Percentiles rank a stretch among this genome's conserved stretches.
phyloP scores from a whole-genome alignment of 37 sponge, comb jelly and placozoan species.

The Axinella damicornis region DNA sequence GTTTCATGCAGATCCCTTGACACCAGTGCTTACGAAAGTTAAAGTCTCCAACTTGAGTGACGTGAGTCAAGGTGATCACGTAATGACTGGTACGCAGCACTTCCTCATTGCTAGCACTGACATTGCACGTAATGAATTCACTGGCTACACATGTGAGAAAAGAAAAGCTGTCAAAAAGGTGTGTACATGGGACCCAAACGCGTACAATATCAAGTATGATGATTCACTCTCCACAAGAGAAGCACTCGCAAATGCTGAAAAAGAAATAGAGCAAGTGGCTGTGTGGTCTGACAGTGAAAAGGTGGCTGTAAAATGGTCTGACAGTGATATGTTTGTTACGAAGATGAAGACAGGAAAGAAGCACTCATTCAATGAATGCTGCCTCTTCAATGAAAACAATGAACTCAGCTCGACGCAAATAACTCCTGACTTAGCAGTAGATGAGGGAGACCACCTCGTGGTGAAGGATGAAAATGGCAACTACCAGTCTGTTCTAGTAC shows the following conservation, averaged over 20 bases:
- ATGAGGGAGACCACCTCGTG: slow-evolving; percentile 42
- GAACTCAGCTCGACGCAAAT: slow-evolving; percentile 12
- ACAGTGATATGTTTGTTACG: slow-evolving; percentile 18
- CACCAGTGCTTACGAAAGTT: slow-evolving; percentile 19
- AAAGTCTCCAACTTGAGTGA: not conserved
- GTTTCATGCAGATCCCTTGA: not conserved
- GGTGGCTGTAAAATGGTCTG: not conserved
- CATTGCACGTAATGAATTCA: not conserved
- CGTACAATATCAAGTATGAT: slow-evolving; percentile 1
- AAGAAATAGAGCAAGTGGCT: slow-evolving; percentile 7
- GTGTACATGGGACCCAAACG: not conserved
- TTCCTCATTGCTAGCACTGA: slow-evolving; percentile 10
- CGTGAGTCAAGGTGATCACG: slow-evolving; percentile 41
- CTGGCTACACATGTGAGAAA: not conserved
- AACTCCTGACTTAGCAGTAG: slow-evolving; percentile 8
- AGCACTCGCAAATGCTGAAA: not conserved
- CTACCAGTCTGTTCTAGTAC: slow-evolving; percentile 12
- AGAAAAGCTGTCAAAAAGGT: not conserved
- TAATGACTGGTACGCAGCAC: slow-evolving; percentile 1
- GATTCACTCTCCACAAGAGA: not conserved
- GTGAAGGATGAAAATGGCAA: not conserved
- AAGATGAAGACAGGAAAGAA: slow-evolving; percentile 22
- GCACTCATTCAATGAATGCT: slow-evolving; percentile 2
- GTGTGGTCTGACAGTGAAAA: too few species aligned
- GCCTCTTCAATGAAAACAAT: not conserved